Evolutionary conservation across 2,797 vertebrate species (phyloP), one percentile per base, ranked within the genome.

Genomic region (Rhinophrynus dorsalis): DNA sequence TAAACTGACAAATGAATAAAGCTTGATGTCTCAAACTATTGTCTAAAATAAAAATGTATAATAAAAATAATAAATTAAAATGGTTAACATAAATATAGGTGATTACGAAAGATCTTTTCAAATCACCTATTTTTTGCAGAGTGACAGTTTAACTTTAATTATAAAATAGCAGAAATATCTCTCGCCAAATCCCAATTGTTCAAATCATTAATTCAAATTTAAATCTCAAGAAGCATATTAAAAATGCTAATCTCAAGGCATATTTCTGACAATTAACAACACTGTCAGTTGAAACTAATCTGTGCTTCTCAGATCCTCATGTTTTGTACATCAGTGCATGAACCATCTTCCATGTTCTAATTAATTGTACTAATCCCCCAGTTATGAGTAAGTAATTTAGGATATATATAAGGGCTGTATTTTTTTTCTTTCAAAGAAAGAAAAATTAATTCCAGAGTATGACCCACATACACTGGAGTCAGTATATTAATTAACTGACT

Each of bases 321-420:
- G 62, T 75, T 75, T 84, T 12, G 23, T 69, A 74, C 64, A 76
- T 80, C 52, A 72, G 50, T 76, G 62, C 52, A 74, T 45, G 7
- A 61, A 71, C 75, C 26, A 77, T 71, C 59, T 61, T 84, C 42
- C 1, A 54, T 57, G 5, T 67, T 82, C 38, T 80, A 77, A 78
- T 80, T 84, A 79, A 85, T 77, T 82, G 82, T 78, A 33, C 74
- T 81, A 81, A 81, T 68, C 55, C 57, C 29, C 3, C 75, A 50
- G 60, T 79, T 81, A 70, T 74, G 54, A 77, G 38, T 74, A 69
- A 58, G 67, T 74, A 83, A 82, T 77, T 76, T 0, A 35, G n/a
- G 8, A n/a, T n/a, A n/a, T n/a, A n/a, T n/a, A n/a, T n/a, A n/a
- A n/a, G n/a, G n/a, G n/a, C n/a, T n/a, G n/a, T 78, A 74, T 61